Conservation (phyloP, 2,888 invertebrate genomes). For the Cloeon dipterum region DNA sequence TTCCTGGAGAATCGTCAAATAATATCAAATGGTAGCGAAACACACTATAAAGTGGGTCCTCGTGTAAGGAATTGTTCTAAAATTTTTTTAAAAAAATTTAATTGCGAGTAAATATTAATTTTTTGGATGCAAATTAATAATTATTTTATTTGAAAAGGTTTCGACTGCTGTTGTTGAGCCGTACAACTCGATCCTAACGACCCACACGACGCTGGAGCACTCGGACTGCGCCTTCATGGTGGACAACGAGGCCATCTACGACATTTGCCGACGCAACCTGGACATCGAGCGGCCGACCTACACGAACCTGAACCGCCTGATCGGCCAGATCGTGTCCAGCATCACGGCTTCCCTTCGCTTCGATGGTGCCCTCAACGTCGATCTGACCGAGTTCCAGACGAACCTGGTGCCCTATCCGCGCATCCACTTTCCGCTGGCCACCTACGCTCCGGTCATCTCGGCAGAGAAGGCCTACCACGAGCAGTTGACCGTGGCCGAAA, state of each 20-base stretch:
- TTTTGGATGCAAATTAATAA: background rate
- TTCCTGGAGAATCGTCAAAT: no score
- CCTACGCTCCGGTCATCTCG: slow-evolving; percentile 22
- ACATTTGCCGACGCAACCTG: slow-evolving; percentile 67
- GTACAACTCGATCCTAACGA: slow-evolving; percentile 81
- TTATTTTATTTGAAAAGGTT: slow-evolving; percentile 2
- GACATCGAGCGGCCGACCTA: slow-evolving; percentile 69
- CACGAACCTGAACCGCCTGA: slow-evolving; percentile 78
- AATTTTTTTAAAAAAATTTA: background rate
- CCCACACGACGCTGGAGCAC: slow-evolving; percentile 71
- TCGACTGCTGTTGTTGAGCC: slow-evolving; percentile 32
- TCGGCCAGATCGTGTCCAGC: slow-evolving; percentile 84
- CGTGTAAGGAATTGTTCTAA: no score
- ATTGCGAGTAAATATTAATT: background rate
- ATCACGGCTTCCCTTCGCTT: slow-evolving; percentile 23
- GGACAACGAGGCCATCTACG: slow-evolving; percentile 76
- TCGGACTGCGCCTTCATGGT: slow-evolving; percentile 83
- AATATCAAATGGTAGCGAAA: no score
- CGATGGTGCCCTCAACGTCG: slow-evolving; percentile 26
- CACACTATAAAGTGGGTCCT: no score
- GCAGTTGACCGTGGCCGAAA: slow-evolving; percentile 21
- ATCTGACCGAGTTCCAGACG: slow-evolving; percentile 26
- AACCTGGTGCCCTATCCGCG: slow-evolving; percentile 25
- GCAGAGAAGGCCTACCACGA: slow-evolving; percentile 26
- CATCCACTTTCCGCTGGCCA: slow-evolving; percentile 24